These are phyloP conservation scores for Rhinichthys klamathensis DNA, from an alignment of 2,113 vertebrate species.

Conservation along the genomic window DNA sequence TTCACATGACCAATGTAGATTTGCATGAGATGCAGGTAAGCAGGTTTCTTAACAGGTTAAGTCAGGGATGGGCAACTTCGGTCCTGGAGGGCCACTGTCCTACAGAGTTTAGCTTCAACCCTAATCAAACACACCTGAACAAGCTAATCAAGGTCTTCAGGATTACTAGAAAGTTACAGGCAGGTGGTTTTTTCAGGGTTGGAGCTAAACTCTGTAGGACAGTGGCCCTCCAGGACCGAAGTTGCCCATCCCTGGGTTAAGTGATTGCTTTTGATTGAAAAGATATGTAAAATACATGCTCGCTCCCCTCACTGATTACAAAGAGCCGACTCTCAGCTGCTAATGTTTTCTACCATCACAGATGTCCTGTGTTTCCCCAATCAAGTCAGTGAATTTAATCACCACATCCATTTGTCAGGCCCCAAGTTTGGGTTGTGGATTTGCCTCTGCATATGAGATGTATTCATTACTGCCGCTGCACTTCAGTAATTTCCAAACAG, in stretches of 20 bases:
- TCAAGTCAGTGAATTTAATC: conserved; percentile 34
- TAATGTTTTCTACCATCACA: conserved; percentile 25
- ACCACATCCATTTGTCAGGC: conserved; percentile 49
- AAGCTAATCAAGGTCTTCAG: too few relatives aligned
- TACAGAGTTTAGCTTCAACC: too few relatives aligned
- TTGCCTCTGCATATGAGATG: conserved; percentile 21
- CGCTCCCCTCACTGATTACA: background rate
- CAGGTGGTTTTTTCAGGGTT: too few relatives aligned
- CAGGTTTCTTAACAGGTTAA: conserved; percentile 12
- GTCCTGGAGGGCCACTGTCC: too few relatives aligned
- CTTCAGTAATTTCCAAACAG: conserved; percentile 36
- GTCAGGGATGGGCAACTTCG: too few relatives aligned
- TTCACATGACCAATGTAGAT: background rate
- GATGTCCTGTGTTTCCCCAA: conserved; percentile 29
- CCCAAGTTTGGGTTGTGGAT: conserved; percentile 11
- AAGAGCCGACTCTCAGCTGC: background rate
- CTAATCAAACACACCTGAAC: too few relatives aligned
- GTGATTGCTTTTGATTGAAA: conserved; percentile 32
- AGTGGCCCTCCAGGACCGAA: too few relatives aligned
- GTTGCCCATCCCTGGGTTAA: too few relatives aligned
- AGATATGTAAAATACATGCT: background rate
- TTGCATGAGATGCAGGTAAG: background rate
- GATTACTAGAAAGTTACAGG: too few relatives aligned
- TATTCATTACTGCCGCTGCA: conserved; percentile 21
- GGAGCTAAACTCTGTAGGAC: too few relatives aligned